A percentile compares a stretch with the other conserved stretches of the same genome.
phyloP scores from a whole-genome alignment of 2,113 vertebrate genomes.

The Uria aalge region DNA sequence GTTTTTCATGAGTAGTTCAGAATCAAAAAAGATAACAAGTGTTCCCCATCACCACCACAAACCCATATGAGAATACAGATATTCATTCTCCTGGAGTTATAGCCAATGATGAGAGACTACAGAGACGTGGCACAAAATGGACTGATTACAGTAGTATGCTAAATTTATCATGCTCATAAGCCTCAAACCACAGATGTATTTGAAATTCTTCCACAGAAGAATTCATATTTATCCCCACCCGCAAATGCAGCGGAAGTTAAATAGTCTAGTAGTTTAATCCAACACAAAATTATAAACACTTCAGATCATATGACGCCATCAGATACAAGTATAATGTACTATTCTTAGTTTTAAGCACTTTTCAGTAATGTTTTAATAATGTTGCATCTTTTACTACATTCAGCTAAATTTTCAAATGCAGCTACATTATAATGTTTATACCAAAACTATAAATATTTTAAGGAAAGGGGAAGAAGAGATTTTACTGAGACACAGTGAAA shows the following conservation, averaged over 20 bases:
- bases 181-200: slow-evolving; percentile 50
- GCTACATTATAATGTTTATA: not conserved
- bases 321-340: not conserved
- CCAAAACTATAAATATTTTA: not conserved
- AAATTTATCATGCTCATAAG: slow-evolving; percentile 31
- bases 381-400: not conserved
- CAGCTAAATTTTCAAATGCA: not conserved
- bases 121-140: slow-evolving; percentile 11
- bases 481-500: not conserved
- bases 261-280: slow-evolving; percentile 7
- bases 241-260: not conserved
- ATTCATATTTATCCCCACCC: not conserved
- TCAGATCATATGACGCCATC: not conserved
- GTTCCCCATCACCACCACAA: not conserved
- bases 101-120: not conserved
- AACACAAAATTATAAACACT: not conserved
- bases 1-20: not conserved
- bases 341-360: not conserved
- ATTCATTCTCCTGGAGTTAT: slow-evolving; percentile 1
- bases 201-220: slow-evolving; percentile 39
- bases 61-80: not conserved
- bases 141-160: slow-evolving; percentile 26
- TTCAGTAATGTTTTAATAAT: not conserved
- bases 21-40: not conserved
- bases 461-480: not conserved